Conservation (phyloP, 2,888 invertebrate genomes). For the Thecophora atra region DNA sequence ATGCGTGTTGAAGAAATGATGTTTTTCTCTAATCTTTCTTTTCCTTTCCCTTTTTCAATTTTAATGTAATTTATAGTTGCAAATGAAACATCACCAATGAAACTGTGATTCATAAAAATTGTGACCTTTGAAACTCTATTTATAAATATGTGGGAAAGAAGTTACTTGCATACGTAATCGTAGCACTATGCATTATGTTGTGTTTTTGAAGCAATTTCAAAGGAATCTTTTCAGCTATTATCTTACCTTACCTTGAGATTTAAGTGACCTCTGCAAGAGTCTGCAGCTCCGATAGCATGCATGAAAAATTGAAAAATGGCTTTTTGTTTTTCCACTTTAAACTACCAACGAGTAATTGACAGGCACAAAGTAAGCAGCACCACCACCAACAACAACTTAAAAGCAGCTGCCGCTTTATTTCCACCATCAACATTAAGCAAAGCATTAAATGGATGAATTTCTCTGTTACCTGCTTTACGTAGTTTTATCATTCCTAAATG, state of each 20-base stretch:
- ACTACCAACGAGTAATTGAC: slow-evolving; percentile 1
- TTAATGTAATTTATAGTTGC: too few relatives aligned
- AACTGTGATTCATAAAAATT: too few relatives aligned
- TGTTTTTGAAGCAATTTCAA: slow-evolving; percentile 6
- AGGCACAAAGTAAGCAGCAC: neutral
- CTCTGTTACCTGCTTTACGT: slow-evolving; percentile 26
- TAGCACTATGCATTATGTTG: too few relatives aligned
- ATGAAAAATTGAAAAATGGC: slow-evolving; percentile 17
- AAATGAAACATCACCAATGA: too few relatives aligned
- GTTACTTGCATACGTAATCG: too few relatives aligned
- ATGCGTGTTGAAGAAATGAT: too few relatives aligned
- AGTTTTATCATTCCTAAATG: neutral
- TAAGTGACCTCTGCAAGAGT: slow-evolving; percentile 13
- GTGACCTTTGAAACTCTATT: too few relatives aligned
- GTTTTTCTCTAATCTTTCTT: too few relatives aligned
- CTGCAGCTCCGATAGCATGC: slow-evolving; percentile 4
- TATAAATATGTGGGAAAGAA: too few relatives aligned
- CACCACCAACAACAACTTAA: too few relatives aligned
- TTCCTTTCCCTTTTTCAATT: too few relatives aligned
- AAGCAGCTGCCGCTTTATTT: slow-evolving; percentile 10
- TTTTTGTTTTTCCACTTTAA: slow-evolving; percentile 3
- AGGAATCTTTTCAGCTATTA: slow-evolving; percentile 8
- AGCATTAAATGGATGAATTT: slow-evolving; percentile 16
- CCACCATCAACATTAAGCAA: slow-evolving; percentile 10
- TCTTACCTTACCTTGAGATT: neutral